A percentile compares a stretch with the other conserved stretches of the same genome.
phyloP scores from a whole-genome alignment of 2,888 invertebrate species.

The Norana najaformis region DNA sequence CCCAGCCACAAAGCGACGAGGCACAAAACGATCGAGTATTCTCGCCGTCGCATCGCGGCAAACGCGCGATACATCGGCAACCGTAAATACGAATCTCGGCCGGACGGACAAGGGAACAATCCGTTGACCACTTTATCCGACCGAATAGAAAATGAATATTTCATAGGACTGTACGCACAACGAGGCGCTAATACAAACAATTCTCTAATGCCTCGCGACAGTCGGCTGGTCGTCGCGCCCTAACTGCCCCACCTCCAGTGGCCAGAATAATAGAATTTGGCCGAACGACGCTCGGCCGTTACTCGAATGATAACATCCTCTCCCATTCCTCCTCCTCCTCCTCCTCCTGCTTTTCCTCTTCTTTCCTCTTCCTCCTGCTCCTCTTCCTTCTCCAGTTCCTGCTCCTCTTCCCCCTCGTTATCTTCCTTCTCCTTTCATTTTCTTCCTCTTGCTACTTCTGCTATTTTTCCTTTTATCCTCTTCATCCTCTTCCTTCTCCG shows the following conservation, averaged over 20 bases:
- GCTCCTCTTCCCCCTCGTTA: neutral
- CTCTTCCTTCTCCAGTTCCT: neutral
- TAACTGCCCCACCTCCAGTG: too few species aligned
- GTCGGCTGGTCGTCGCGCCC: neutral
- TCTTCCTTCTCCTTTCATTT: accelerated
- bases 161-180: neutral
- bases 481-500: too few species aligned
- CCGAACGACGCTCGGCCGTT: neutral
- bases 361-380: neutral
- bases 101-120: neutral
- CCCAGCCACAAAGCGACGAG: neutral
- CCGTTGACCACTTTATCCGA: neutral
- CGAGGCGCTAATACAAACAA: constrained; percentile 13
- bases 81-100: neutral
- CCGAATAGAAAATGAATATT: neutral
- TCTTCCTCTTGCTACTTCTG: neutral
- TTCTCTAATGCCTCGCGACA: neutral
- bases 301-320: too few species aligned
- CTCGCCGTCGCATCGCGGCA: neutral
- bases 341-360: neutral
- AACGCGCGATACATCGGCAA: neutral
- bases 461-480: neutral
- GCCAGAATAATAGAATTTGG: neutral
- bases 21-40: neutral
- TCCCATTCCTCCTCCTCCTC: neutral